Conservation (phyloP, 2,113 vertebrate species). For the Mormoops blainvillei region DNA sequence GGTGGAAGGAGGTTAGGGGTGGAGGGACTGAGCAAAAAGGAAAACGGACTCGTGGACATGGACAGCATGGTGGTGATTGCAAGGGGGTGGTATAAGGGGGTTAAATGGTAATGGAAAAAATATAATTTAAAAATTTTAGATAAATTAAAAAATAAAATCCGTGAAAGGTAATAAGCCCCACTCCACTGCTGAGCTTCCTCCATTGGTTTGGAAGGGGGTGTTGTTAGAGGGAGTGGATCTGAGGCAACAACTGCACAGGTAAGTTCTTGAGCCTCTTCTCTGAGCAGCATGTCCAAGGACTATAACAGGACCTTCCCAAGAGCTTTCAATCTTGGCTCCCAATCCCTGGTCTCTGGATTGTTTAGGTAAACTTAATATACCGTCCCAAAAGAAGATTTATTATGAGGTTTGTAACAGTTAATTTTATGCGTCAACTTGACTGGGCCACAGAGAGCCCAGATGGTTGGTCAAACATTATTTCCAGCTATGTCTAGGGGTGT, state of each 20-base stretch:
- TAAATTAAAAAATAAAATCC: background rate
- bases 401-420: background rate
- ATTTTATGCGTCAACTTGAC: background rate
- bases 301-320: background rate
- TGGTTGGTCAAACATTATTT: background rate
- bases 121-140: no score
- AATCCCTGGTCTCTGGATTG: background rate
- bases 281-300: background rate
- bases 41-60: no score
- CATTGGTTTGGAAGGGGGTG: background rate
- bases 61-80: no score
- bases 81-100: no score
- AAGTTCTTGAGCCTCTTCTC: background rate
- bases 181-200: background rate
- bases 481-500: background rate
- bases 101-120: no score
- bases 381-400: background rate
- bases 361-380: background rate
- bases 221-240: background rate
- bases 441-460: background rate
- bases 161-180: background rate
- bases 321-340: background rate
- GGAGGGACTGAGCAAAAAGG: no score
- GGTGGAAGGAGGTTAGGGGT: no score
- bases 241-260: background rate